phyloP scores from a whole-genome alignment of 2,797 vertebrate species.

The Acanthopagrus latus region DNA sequence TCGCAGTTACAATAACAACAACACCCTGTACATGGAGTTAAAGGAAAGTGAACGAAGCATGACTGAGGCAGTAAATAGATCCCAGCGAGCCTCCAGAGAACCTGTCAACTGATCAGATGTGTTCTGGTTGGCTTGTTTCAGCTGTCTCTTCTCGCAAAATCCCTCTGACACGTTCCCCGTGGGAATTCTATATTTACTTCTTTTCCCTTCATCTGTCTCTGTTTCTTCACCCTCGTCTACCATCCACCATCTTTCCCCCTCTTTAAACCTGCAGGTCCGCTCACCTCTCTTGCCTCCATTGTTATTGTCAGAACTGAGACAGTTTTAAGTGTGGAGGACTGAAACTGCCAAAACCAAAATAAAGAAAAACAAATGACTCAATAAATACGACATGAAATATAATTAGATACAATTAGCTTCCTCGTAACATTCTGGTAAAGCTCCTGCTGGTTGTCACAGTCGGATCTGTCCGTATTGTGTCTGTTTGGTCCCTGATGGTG shows the following conservation, averaged over 20 bases:
- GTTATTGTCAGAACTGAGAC: slow-evolving; percentile 1
- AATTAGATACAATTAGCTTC: neutral
- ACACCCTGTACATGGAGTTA: neutral
- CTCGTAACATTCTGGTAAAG: neutral
- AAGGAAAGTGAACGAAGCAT: slow-evolving; percentile 1
- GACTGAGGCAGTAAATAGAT: slow-evolving; percentile 19
- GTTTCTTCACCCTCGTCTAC: neutral
- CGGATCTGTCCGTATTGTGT: slow-evolving; percentile 1
- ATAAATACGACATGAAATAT: neutral
- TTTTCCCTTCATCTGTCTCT: slow-evolving; percentile 3
- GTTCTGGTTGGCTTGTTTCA: slow-evolving; percentile 55
- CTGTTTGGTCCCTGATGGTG: slow-evolving; percentile 56
- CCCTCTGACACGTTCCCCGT: slow-evolving; percentile 48
- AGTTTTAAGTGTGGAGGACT: no score
- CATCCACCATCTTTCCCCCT: neutral
- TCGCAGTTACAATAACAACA: no score
- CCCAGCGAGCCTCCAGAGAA: slow-evolving; percentile 49
- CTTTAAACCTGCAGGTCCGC: slow-evolving; percentile 28
- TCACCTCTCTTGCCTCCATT: slow-evolving; percentile 44
- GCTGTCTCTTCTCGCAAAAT: slow-evolving; percentile 46
- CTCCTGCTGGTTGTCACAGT: slow-evolving; percentile 24
- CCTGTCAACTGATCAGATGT: slow-evolving; percentile 49
- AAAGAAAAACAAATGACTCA: neutral
- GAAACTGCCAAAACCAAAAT: neutral
- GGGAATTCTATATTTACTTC: slow-evolving; percentile 54